Base-by-base conservation (phyloP, 2,113 vertebrate species). In the Rutilus rutilus region DNA sequence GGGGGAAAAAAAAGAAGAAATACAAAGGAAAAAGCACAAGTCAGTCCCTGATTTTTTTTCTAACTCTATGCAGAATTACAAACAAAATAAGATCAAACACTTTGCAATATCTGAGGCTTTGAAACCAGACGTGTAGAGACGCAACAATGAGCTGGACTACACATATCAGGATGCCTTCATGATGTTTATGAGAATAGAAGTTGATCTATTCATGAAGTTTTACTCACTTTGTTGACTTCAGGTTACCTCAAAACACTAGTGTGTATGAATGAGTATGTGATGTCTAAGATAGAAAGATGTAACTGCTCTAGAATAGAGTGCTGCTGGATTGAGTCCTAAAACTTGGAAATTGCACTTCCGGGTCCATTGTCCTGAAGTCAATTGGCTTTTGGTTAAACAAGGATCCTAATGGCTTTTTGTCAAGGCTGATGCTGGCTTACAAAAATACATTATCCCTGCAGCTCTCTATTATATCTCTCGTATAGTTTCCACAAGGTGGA, bases 81-180 rank as follows among this genome's bases (percentile, higher is more conserved):
- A 93, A 92, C 89, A 92, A 89, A 87, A 89, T 82, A 86, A 59
- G 92, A 94, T 93, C 93, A 93, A 94, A 94, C 91, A 75, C 71
- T 82, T 80, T 86, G 82, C 14, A 80, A 85, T 91, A 91, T 92
- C 90, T 93, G 47, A 90, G 92, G 89, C 88, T 45, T 79, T 87
- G 89, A 89, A 88, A 93, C 90, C 90, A 91, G 88, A 92, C 84
- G 89, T 91, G 91, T 78, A 77, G 71, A 81, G 91, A 90, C 85
- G 84, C 85, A 82, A 27, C 76, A 89, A 93, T 91, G 91, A 90
- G 90, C 62, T 81, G 77, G 84, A 78, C 57, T 81, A 27, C 45
- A 59, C 30, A 25, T 7, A n/a, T 47, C 21, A 54, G n/a, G 23
- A 83, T 23, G 9, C 45, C 5, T 65, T 50, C 62, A 80, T 65